phyloP scores from a whole-genome alignment of 2,888 invertebrate genomes.

The Troides helena region DNA sequence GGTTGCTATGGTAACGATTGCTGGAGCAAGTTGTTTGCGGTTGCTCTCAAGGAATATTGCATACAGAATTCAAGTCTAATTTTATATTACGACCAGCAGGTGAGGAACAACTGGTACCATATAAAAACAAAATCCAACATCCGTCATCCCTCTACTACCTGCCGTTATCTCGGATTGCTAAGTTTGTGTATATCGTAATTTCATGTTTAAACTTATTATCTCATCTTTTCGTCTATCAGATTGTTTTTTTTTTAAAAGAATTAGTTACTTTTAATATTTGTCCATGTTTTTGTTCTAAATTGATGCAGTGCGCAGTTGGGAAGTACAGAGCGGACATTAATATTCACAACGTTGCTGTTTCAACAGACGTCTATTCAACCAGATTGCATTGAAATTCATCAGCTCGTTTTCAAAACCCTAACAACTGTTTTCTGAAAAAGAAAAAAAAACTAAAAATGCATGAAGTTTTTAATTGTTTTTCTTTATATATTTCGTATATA shows the following conservation, averaged over 20 bases:
- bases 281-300: background rate
- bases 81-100: too few species aligned
- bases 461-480: background rate
- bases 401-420: background rate
- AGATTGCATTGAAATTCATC: constrained; percentile 4
- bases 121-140: too few species aligned
- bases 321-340: constrained; percentile 3
- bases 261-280: background rate
- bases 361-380: background rate
- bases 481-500: background rate
- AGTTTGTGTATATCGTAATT: too few species aligned
- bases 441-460: background rate
- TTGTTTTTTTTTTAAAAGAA: background rate
- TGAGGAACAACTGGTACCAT: too few species aligned
- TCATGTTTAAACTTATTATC: too few species aligned
- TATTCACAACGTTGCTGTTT: constrained; percentile 2
- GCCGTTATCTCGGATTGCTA: too few species aligned
- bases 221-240: background rate
- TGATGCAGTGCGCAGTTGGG: background rate
- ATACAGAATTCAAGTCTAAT: too few species aligned
- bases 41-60: too few species aligned
- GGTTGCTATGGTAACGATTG: too few species aligned
- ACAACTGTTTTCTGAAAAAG: background rate
- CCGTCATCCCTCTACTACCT: too few species aligned
- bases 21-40: too few species aligned